These are phyloP conservation scores for Rhagologus leucostigma DNA, from an alignment of 2,113 vertebrate genomes.

Conservation along the genomic window DNA sequence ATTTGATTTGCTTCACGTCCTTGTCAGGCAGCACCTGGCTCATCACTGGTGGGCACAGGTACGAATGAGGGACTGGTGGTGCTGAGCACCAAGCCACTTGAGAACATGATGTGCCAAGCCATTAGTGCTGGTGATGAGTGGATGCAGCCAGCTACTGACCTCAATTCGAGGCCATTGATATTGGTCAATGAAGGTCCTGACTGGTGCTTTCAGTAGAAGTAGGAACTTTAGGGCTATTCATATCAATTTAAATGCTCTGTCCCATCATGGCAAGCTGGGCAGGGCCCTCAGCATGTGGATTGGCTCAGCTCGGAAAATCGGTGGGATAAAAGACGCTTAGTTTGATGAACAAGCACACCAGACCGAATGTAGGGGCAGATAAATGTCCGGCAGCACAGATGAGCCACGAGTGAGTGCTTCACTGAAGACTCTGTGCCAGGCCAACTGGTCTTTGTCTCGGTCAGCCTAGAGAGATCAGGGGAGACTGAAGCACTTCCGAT, in stretches of 20 bases:
- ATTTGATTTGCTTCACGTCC: neutral
- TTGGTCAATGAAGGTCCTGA: accelerated
- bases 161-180: accelerated
- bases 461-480: accelerated
- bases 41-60: neutral
- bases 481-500: accelerated
- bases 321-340: neutral
- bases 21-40: neutral
- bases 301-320: accelerated
- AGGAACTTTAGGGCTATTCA: neutral
- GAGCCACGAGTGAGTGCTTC: accelerated
- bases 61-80: neutral
- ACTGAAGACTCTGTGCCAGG: neutral
- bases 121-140: neutral
- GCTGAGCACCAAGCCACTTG: neutral
- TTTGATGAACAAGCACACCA: neutral
- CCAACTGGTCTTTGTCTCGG: neutral
- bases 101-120: neutral
- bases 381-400: accelerated
- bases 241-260: neutral
- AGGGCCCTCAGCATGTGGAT: neutral
- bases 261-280: neutral
- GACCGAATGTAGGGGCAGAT: accelerated
- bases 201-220: neutral
- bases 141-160: neutral